These are phyloP conservation scores for Coendou prehensilis DNA, from an alignment of 2,797 vertebrate genomes.

Conservation along the genomic window DNA sequence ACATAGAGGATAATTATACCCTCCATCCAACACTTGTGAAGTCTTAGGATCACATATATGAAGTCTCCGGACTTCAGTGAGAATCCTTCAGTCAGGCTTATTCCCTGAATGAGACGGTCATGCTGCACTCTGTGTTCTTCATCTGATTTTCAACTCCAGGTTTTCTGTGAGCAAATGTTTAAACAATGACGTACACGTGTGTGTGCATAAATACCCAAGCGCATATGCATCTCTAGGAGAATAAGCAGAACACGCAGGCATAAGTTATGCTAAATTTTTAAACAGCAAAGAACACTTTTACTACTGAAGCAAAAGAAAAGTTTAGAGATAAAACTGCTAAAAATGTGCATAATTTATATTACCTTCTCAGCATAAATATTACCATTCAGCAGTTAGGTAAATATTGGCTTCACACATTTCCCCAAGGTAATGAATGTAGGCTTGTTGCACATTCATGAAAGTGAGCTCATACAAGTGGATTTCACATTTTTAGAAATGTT, in stretches of 20 bases:
- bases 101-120: not conserved
- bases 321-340: slow-evolving; percentile 33
- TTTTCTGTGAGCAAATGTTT: slow-evolving; percentile 20
- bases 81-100: not conserved
- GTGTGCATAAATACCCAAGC: fast-evolving
- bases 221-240: not conserved
- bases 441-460: slow-evolving; percentile 6
- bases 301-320: not conserved
- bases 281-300: slow-evolving; percentile 32
- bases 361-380: slow-evolving; percentile 65
- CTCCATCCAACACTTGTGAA: not conserved
- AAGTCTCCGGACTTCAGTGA: fast-evolving
- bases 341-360: slow-evolving; percentile 66
- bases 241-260: not conserved
- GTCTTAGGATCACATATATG: not conserved
- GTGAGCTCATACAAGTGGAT: not conserved
- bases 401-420: slow-evolving; percentile 56
- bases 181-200: not conserved
- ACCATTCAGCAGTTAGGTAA: slow-evolving; percentile 37
- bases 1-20: not conserved
- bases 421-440: slow-evolving; percentile 20
- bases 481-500: not conserved
- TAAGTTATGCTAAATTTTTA: slow-evolving; percentile 51
- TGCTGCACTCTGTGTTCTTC: not conserved
- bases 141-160: not conserved